phyloP scores from a whole-genome alignment of 2,797 vertebrate genomes.

The Diplodus puntazzo region DNA sequence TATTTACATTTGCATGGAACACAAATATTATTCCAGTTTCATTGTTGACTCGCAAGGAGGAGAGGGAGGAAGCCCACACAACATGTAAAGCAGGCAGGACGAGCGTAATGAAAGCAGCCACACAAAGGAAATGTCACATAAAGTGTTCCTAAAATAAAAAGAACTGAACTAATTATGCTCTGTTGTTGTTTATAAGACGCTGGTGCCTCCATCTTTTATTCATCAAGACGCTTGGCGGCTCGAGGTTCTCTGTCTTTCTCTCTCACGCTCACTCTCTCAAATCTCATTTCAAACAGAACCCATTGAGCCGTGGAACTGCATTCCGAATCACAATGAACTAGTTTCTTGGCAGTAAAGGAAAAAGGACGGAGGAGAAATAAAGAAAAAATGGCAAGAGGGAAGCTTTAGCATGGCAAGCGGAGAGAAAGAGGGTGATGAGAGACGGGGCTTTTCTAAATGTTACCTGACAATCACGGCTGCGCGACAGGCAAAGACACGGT shows the following conservation, averaged over 20 bases:
- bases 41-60: conserved; percentile 48
- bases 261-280: conserved; percentile 77
- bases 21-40: conserved; percentile 52
- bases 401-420: conserved; percentile 58
- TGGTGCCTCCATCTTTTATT: conserved; percentile 83
- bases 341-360: conserved; percentile 64
- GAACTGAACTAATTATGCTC: conserved; percentile 81
- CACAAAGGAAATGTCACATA: conserved; percentile 80
- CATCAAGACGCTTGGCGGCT: conserved; percentile 75
- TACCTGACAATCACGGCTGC: conserved; percentile 78
- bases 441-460: conserved; percentile 68
- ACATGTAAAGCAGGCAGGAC: conserved; percentile 59
- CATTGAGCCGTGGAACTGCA: conserved; percentile 76
- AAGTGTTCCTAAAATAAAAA: conserved; percentile 80
- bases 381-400: conserved; percentile 34
- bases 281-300: conserved; percentile 83
- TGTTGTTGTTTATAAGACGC: conserved; percentile 80
- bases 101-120: conserved; percentile 66
- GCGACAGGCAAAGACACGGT: conserved; percentile 11
- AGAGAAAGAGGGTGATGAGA: conserved; percentile 4
- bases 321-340: conserved; percentile 84
- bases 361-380: conserved; percentile 19
- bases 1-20: conserved; percentile 49
- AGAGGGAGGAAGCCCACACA: conserved; percentile 44
- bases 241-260: conserved; percentile 74